phyloP scores from a whole-genome alignment of 1,140 invertebrate species.

The Trachymyrmex septentrionalis region DNA sequence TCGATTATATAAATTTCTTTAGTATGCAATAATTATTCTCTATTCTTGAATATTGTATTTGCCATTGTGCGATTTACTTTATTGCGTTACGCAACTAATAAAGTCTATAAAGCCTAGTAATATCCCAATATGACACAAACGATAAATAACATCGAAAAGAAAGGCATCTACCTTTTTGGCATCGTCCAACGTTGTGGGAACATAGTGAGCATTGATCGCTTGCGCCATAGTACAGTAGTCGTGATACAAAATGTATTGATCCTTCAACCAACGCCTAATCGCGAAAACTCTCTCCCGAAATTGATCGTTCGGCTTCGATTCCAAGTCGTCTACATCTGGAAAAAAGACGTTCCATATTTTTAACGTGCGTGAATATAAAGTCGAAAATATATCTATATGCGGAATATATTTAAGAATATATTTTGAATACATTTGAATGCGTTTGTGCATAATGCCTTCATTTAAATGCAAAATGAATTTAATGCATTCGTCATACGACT shows the following conservation, averaged over 20 bases:
- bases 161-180: slow-evolving; percentile 75
- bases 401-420: slow-evolving; percentile 3
- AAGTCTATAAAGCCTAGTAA: not conserved
- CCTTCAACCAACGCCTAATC: slow-evolving; percentile 81
- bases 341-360: not conserved
- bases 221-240: slow-evolving; percentile 76
- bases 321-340: slow-evolving; percentile 56
- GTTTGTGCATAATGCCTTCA: slow-evolving; percentile 25
- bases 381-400: not conserved
- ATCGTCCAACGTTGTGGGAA: slow-evolving; percentile 75
- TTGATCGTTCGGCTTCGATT: slow-evolving; percentile 35
- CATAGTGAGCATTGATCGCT: slow-evolving; percentile 79
- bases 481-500: slow-evolving; percentile 19
- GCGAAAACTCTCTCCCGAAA: slow-evolving; percentile 73
- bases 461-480: slow-evolving; percentile 48
- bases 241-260: slow-evolving; percentile 81
- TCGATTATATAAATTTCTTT: not conserved
- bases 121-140: not conserved
- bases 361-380: slow-evolving; percentile 1
- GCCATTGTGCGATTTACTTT: not conserved
- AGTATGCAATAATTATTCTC: slow-evolving; percentile 12
- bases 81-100: not conserved
- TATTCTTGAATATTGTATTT: slow-evolving; percentile 1
- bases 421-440: not conserved
- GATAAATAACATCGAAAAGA: not conserved